Percentiles rank a stretch among this genome's conserved stretches.
Evolutionary conservation across 2,797 vertebrate genomes (phyloP).

Genomic region (Smutsia gigantea): DNA sequence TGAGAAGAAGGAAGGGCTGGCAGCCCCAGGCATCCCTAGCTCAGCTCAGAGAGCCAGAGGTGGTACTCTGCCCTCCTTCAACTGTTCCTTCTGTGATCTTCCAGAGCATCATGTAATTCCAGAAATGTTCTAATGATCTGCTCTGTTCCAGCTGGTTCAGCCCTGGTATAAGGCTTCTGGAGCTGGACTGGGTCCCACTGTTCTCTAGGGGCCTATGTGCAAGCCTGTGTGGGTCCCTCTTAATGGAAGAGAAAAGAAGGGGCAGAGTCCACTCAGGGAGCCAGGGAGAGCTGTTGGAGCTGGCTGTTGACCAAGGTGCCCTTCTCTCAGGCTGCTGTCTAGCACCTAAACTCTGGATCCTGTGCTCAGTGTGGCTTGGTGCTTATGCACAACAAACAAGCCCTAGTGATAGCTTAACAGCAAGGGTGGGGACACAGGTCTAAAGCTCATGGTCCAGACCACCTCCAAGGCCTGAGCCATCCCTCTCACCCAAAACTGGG

Average conservation of each 20-base stretch:
- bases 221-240: background rate
- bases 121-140: background rate
- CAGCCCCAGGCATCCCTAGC: background rate
- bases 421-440: background rate
- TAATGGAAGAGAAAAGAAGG: background rate
- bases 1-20: background rate
- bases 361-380: background rate
- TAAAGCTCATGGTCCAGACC: background rate
- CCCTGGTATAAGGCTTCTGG: background rate
- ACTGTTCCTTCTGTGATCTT: background rate
- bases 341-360: background rate
- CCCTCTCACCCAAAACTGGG: background rate
- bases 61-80: background rate
- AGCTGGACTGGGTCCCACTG: background rate
- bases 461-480: background rate
- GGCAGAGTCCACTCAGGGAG: too few species aligned
- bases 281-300: background rate
- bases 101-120: background rate
- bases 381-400: background rate
- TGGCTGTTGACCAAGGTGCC: background rate
- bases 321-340: background rate
- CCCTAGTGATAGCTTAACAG: background rate
- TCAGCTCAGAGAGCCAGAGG: background rate
- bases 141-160: background rate
- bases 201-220: background rate